Percentiles rank a stretch among this genome's conserved stretches.
Evolutionary conservation across 2,888 invertebrate genomes (phyloP).

Genomic region (Lypha dubia): DNA sequence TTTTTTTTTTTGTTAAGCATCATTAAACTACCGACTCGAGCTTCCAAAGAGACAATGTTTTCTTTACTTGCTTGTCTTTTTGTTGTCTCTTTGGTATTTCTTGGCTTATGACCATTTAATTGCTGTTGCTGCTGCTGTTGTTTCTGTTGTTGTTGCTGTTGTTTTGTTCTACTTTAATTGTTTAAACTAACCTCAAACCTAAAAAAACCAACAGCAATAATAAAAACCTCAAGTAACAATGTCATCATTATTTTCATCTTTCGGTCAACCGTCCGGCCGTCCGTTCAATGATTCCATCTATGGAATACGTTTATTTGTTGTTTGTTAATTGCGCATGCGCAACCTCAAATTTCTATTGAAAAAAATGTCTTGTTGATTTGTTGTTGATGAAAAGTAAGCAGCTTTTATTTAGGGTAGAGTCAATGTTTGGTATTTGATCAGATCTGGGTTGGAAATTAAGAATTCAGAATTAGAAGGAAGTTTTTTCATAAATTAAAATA

Average conservation of each 20-base stretch:
- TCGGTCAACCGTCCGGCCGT: neutral
- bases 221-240: conserved; percentile 69
- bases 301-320: conserved; percentile 13
- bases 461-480: too few species aligned
- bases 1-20: conserved; percentile 27
- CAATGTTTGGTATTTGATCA: conserved; percentile 30
- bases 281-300: conserved; percentile 17
- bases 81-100: neutral
- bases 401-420: conserved; percentile 28
- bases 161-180: conserved; percentile 65
- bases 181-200: conserved; percentile 54
- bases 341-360: conserved; percentile 60
- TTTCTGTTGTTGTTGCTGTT: conserved; percentile 41
- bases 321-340: conserved; percentile 57
- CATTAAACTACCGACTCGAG: conserved; percentile 32
- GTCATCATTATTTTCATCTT: conserved; percentile 64
- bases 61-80: neutral
- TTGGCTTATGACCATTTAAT: conserved; percentile 64
- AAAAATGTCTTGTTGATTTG: conserved; percentile 32
- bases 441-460: neutral
- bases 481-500: too few species aligned
- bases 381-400: neutral
- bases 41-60: neutral
- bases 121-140: conserved; percentile 39
- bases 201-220: conserved; percentile 43